Percentiles rank a stretch among this genome's conserved stretches.
Conservation (phyloP, 2,888 invertebrate species). For the Agelastica alni region DNA sequence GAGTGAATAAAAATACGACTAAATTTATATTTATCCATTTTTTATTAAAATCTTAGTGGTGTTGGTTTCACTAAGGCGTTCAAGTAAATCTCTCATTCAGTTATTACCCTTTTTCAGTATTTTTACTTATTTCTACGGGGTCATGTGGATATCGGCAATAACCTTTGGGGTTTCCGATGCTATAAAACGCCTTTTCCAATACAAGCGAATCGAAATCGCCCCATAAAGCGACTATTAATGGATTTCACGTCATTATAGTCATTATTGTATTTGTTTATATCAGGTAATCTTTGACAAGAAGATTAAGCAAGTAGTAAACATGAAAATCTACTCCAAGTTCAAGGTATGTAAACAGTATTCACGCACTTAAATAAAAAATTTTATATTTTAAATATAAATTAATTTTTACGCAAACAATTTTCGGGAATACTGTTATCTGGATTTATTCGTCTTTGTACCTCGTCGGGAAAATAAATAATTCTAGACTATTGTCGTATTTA, state of each 20-base stretch:
- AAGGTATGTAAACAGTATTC: not conserved
- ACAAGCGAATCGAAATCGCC: not conserved
- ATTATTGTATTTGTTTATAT: not conserved
- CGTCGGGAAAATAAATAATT: too few relatives aligned
- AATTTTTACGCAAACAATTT: too few relatives aligned
- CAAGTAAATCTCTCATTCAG: too few relatives aligned
- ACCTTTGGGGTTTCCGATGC: not conserved
- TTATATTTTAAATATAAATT: too few relatives aligned
- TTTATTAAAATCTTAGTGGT: too few relatives aligned
- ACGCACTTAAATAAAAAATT: too few relatives aligned
- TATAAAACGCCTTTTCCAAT: not conserved
- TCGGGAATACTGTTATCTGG: too few relatives aligned
- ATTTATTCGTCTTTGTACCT: too few relatives aligned
- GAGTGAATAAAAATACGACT: too few relatives aligned
- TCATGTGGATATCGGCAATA: not conserved
- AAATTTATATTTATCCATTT: too few relatives aligned
- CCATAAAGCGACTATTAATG: not conserved
- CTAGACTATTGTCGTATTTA: too few relatives aligned
- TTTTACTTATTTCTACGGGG: not conserved
- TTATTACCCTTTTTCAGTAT: not conserved
- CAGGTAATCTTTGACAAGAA: not conserved
- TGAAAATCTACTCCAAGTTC: not conserved
- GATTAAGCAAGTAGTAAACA: not conserved
- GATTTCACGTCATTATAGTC: not conserved
- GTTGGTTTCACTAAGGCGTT: too few relatives aligned